Evolutionary conservation across 2,797 vertebrate species (phyloP).

Genomic region (Crenichthys baileyi): DNA sequence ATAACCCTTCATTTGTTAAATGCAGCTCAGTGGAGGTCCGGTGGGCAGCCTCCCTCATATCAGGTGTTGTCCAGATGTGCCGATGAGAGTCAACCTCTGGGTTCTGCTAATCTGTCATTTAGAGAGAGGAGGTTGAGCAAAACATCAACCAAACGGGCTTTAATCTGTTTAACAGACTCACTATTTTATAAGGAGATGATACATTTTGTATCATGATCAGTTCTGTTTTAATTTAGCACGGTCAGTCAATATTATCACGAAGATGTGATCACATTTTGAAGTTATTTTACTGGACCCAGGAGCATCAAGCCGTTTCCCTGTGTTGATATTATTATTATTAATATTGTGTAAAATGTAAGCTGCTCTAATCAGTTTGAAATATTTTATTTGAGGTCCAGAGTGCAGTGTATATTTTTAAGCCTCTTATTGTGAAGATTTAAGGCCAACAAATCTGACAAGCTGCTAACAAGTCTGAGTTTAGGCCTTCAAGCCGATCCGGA

Average conservation of each 20-base stretch:
- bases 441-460: not conserved
- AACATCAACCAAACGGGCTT: slow-evolving; percentile 11
- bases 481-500: not conserved
- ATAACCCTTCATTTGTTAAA: slow-evolving; percentile 44
- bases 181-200: not conserved
- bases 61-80: slow-evolving; percentile 78
- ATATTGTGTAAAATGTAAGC: not conserved
- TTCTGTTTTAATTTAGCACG: not conserved
- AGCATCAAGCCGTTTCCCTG: not conserved
- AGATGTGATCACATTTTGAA: not conserved
- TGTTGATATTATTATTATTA: not conserved
- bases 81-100: slow-evolving; percentile 48
- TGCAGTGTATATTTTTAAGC: not conserved
- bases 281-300: not conserved
- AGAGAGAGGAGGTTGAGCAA: slow-evolving; percentile 37
- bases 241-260: not conserved
- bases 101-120: slow-evolving; percentile 54
- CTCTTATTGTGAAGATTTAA: not conserved
- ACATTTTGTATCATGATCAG: not conserved
- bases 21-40: slow-evolving; percentile 44
- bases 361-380: not conserved
- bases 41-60: slow-evolving; percentile 47
- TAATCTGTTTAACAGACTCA: not conserved
- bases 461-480: not conserved
- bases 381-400: not conserved